Evolutionary conservation across 2,888 invertebrate species (phyloP), one percentile per base, ranked within the genome.

Genomic region (Melanostoma scalare): DNA sequence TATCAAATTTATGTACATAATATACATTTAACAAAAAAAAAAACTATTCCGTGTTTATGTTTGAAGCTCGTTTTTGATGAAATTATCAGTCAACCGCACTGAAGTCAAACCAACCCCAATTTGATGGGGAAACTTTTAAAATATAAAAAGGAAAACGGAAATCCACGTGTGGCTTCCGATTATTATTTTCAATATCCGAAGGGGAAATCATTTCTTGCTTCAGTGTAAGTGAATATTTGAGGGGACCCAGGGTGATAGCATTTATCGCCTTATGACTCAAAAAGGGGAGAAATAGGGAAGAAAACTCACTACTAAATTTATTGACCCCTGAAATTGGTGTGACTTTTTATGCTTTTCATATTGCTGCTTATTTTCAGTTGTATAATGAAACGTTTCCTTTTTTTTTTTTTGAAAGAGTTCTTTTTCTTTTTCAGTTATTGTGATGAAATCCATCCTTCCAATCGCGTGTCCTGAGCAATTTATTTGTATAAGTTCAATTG

Each of bases 121-220:
- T n/a, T 8, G 6, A 10, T 74, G 58, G 63, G 6, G 44, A 71
- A 74, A 74, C 67, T 69, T 69, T 42, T 48, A 40, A 78, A 82
- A 77, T 78, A 48, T 65, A 50, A 71, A 79, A 74, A 50, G 53
- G 63, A 69, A 82, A 73, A 78, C 44, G 77, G 67, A 79, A 68
- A 85, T 74, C 86, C 86, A 85, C 82, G 85, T 85, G 85, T 82
- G 86, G 85, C 82, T 86, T 86, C 85, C 79, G 82, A 79, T 86
- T 85, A 85, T 86, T 85, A 79, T 80, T 78, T 86, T 85, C 86
- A 82, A 85, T 86, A 85, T 86, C 86, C 85, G 81, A 77, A 36
- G 69, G 50, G 76, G 76, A 82, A 82, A 82, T 81, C 61, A 74
- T 84, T 78, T 69, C 50, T 73, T 73, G 63, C 42, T 68, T 84